Evolutionary conservation across 2,113 vertebrate species (phyloP).

Genomic region (Heterochromis multidens): DNA sequence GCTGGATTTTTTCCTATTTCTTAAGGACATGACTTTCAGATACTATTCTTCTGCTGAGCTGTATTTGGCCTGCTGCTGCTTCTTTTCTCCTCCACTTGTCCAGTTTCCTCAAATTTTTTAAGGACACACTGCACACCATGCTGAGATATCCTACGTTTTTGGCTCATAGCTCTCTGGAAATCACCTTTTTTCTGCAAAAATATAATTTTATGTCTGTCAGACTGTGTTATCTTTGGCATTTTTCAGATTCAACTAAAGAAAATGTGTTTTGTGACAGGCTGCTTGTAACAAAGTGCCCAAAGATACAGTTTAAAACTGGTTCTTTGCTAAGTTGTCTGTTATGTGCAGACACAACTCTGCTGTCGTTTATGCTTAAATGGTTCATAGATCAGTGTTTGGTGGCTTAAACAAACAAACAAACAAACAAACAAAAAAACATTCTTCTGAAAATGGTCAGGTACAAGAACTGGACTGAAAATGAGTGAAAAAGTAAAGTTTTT

Average conservation of each 20-base stretch:
- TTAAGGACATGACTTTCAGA: not conserved
- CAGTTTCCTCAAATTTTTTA: not conserved
- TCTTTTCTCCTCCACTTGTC: too few species aligned
- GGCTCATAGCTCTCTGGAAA: too few species aligned
- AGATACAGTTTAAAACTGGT: not conserved
- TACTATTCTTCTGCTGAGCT: not conserved
- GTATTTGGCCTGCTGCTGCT: not conserved
- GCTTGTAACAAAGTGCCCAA: not conserved
- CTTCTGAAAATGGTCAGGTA: not conserved
- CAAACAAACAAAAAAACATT: not conserved
- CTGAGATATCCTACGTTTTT: not conserved
- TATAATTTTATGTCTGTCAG: not conserved
- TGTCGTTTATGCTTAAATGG: not conserved
- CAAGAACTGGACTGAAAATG: not conserved
- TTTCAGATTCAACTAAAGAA: not conserved
- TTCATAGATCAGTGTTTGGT: not conserved
- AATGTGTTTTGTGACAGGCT: not conserved
- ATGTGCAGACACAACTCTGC: not conserved
- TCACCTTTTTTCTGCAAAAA: not conserved
- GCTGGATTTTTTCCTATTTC: not conserved
- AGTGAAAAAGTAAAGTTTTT: not conserved
- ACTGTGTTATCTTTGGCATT: not conserved
- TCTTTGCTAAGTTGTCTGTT: not conserved
- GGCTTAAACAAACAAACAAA: not conserved
- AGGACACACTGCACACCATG: not conserved